Evolutionary conservation across 2,888 invertebrate genomes (phyloP).

Genomic region (Rotaria socialis): DNA sequence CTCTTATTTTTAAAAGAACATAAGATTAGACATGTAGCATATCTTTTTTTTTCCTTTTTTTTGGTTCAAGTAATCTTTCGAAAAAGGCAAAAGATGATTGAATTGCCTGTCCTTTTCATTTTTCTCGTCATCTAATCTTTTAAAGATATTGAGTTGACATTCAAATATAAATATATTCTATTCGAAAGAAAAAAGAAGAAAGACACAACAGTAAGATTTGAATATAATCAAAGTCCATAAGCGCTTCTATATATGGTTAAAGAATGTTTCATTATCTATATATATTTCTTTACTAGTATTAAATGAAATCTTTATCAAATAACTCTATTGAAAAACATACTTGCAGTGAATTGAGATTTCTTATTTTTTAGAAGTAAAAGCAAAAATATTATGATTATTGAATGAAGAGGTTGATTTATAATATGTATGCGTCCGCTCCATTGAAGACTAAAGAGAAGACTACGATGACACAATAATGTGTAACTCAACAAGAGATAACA

Average conservation of each 20-base stretch:
- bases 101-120: not conserved
- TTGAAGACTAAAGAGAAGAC: not conserved
- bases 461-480: slow-evolving; percentile 22
- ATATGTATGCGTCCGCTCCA: not conserved
- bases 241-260: too few species aligned
- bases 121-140: not conserved
- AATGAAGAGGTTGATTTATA: not conserved
- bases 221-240: not conserved
- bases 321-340: not conserved
- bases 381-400: not conserved
- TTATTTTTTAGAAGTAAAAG: not conserved
- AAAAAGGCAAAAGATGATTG: not conserved
- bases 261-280: too few species aligned
- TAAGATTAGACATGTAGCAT: not conserved
- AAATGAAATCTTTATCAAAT: too few species aligned
- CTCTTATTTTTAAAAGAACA: not conserved
- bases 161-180: not conserved
- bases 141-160: not conserved
- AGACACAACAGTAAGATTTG: too few species aligned
- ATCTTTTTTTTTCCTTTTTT: not conserved
- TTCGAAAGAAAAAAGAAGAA: too few species aligned
- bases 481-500: slow-evolving; percentile 23
- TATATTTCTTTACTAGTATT: too few species aligned
- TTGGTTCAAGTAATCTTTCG: not conserved
- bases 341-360: not conserved